Evolutionary conservation across 2,888 invertebrate genomes (phyloP).

Genomic region (Saturnia pavonia): DNA sequence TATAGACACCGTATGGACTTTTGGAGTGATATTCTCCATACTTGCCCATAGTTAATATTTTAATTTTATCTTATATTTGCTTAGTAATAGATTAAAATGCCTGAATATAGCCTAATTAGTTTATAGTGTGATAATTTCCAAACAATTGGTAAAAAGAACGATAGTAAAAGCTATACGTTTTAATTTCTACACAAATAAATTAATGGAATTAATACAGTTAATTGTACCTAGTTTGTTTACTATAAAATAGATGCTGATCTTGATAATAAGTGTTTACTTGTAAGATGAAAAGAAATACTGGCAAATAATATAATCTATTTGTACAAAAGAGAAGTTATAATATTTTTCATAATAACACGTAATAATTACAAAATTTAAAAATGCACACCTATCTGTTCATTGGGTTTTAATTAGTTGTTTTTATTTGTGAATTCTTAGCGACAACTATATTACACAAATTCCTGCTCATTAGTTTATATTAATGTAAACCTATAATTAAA

Average conservation of each 20-base stretch:
- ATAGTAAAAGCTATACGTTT: background rate
- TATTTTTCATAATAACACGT: conserved; percentile 38
- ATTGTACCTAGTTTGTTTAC: background rate
- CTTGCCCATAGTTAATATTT: background rate
- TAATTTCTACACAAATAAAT: background rate
- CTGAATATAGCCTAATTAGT: conserved; percentile 9
- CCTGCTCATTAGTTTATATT: background rate
- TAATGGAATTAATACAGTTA: background rate
- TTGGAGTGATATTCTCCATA: background rate
- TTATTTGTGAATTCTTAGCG: background rate
- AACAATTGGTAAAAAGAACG: background rate
- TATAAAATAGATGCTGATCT: background rate
- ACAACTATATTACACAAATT: background rate
- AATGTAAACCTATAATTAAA: background rate
- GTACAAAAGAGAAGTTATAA: conserved; percentile 37
- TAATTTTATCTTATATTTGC: background rate
- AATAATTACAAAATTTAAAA: background rate
- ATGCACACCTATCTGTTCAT: background rate
- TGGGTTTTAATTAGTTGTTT: background rate
- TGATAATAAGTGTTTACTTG: conserved; percentile 1
- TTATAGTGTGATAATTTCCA: background rate
- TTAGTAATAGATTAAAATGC: background rate
- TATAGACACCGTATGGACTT: background rate
- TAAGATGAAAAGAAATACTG: conserved; percentile 36
- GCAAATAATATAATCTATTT: conserved; percentile 40